Evolutionary conservation across 2,888 invertebrate species (phyloP).

Genomic region (Agrochola macilenta): DNA sequence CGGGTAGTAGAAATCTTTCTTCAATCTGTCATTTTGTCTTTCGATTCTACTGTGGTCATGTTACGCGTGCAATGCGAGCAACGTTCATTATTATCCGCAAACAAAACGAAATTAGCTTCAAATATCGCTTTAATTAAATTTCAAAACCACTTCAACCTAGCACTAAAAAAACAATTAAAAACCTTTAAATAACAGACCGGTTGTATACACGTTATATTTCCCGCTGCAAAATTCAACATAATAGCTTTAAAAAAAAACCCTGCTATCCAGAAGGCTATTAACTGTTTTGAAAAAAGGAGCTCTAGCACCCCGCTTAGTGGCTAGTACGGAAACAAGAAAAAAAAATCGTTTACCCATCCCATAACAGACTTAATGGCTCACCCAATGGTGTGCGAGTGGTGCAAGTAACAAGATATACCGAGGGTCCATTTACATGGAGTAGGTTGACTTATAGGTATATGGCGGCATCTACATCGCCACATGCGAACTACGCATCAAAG

Average conservation of each 20-base stretch:
- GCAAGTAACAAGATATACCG: conserved; percentile 24
- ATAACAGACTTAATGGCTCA: conserved; percentile 82
- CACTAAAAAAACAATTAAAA: conserved; percentile 20
- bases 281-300: conserved; percentile 73
- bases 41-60: neutral
- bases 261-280: conserved; percentile 68
- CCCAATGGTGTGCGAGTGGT: conserved; percentile 59
- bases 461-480: too few species aligned
- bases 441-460: too few species aligned
- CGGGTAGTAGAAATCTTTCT: too few species aligned
- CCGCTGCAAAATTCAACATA: conserved; percentile 32
- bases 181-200: conserved; percentile 10
- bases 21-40: too few species aligned
- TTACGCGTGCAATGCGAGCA: neutral
- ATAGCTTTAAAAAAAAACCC: conserved; percentile 29
- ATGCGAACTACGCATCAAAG: too few species aligned
- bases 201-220: conserved; percentile 18
- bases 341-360: conserved; percentile 77
- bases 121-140: neutral
- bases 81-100: neutral
- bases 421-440: too few species aligned
- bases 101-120: neutral
- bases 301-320: conserved; percentile 74
- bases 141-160: neutral
- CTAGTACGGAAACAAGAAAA: conserved; percentile 73